Conservation (phyloP, 2,113 vertebrate species). For the Anolis sagrei region DNA sequence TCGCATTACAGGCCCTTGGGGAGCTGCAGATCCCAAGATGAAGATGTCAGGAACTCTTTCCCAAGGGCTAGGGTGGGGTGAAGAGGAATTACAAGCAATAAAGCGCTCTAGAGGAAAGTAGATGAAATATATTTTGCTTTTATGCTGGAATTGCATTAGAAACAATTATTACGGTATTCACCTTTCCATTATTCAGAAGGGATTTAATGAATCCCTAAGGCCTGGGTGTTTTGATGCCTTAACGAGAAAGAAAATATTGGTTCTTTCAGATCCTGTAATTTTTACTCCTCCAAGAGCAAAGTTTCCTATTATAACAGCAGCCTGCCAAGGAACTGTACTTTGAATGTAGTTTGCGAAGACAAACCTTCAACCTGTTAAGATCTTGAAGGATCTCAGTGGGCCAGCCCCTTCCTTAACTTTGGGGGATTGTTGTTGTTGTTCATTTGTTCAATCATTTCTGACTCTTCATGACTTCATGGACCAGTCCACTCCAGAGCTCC, state of each 20-base stretch:
- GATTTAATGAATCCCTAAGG: constrained; percentile 49
- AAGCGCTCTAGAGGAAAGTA: neutral
- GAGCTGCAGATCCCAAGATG: neutral
- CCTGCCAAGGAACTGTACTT: neutral
- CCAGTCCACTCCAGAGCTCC: too few species aligned
- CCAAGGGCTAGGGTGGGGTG: too few species aligned
- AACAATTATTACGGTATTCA: constrained; percentile 26
- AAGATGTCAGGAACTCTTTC: neutral
- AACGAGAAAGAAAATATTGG: constrained; percentile 37
- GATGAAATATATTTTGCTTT: constrained; percentile 1
- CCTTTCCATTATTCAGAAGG: constrained; percentile 38
- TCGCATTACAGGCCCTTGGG: neutral
- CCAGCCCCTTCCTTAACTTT: too few species aligned
- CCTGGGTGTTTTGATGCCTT: neutral
- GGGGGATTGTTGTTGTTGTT: too few species aligned
- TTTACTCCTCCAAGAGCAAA: neutral
- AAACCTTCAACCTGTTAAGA: neutral
- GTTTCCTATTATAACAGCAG: neutral
- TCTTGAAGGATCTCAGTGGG: too few species aligned
- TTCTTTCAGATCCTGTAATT: constrained; percentile 32
- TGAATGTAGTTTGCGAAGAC: neutral
- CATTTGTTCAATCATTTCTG: too few species aligned
- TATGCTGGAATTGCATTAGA: constrained; percentile 8
- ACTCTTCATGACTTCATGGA: too few species aligned
- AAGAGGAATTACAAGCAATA: constrained; percentile 18